phyloP scores from a whole-genome alignment of 2,113 vertebrate genomes.

The Symphodus melops region DNA sequence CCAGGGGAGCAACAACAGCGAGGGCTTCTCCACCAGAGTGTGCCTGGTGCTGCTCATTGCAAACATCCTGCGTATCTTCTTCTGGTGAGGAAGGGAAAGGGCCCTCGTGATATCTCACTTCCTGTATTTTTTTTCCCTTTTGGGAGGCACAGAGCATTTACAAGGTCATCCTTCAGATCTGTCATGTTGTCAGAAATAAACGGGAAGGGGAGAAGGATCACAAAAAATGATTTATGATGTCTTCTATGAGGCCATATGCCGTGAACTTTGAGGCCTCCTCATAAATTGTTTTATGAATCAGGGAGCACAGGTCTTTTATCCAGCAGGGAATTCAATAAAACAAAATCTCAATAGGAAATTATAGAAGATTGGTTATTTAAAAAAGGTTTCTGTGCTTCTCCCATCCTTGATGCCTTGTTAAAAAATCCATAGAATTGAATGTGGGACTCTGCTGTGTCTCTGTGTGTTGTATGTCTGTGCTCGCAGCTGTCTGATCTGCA shows the following conservation, averaged over 20 bases:
- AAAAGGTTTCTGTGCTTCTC: background rate
- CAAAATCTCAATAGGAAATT: background rate
- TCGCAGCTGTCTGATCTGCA: too few relatives aligned
- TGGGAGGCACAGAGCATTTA: background rate
- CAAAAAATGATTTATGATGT: conserved; percentile 4
- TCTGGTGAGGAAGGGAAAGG: conserved; percentile 81
- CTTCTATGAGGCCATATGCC: background rate
- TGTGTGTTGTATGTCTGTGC: too few relatives aligned
- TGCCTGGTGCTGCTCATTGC: conserved; percentile 87
- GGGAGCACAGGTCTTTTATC: conserved; percentile 1
- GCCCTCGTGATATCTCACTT: background rate
- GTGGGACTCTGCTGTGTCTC: background rate
- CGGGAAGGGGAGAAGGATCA: background rate
- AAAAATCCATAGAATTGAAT: background rate
- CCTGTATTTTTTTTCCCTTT: background rate
- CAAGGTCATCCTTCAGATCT: background rate
- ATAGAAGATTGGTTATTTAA: conserved; percentile 13
- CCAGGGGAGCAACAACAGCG: conserved; percentile 77
- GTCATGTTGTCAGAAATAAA: background rate
- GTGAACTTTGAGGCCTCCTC: background rate
- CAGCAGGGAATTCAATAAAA: background rate
- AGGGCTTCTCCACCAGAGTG: conserved; percentile 87
- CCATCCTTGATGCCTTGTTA: background rate
- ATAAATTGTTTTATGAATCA: conserved; percentile 14
- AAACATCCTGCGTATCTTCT: conserved; percentile 88